These are phyloP conservation scores for Ophion ventricosus DNA, from an alignment of 2,888 invertebrate genomes.

Conservation along the genomic window DNA sequence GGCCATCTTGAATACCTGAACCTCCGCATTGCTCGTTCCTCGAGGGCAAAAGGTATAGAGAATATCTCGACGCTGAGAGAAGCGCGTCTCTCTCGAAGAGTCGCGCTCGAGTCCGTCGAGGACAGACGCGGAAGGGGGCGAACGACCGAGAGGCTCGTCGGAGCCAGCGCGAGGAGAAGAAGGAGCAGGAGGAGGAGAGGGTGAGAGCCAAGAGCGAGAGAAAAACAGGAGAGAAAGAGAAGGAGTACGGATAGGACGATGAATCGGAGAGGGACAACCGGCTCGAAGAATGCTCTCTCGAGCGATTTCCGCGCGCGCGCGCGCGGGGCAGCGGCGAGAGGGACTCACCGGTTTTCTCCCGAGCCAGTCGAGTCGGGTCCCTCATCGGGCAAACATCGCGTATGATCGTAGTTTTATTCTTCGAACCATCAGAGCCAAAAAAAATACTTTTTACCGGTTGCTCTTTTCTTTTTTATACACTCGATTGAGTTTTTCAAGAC, in stretches of 20 bases:
- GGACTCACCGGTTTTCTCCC: constrained; percentile 72
- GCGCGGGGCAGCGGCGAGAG: constrained; percentile 60
- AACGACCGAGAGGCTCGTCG: constrained; percentile 53
- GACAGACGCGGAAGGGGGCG: constrained; percentile 60
- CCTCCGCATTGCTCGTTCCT: constrained; percentile 83
- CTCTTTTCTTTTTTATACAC: background rate
- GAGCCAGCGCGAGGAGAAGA: constrained; percentile 35
- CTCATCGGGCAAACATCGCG: constrained; percentile 78
- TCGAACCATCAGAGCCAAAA: constrained; percentile 20
- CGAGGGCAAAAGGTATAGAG: constrained; percentile 83
- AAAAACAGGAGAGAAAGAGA: constrained; percentile 60
- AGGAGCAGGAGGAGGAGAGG: background rate
- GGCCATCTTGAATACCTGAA: constrained; percentile 85
- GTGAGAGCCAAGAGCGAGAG: constrained; percentile 60
- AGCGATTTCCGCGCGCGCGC: constrained; percentile 60
- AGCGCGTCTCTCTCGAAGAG: constrained; percentile 53
- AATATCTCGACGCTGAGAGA: constrained; percentile 80
- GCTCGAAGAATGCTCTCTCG: constrained; percentile 73
- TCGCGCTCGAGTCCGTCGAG: constrained; percentile 38
- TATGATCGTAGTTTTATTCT: constrained; percentile 46
- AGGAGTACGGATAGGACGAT: constrained; percentile 73
- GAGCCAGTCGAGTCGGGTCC: constrained; percentile 80
- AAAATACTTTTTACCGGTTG: background rate
- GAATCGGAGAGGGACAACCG: constrained; percentile 80
- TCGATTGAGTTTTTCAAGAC: background rate